phyloP scores from a whole-genome alignment of 2,113 vertebrate genomes.

The Xiphorhynchus elegans region DNA sequence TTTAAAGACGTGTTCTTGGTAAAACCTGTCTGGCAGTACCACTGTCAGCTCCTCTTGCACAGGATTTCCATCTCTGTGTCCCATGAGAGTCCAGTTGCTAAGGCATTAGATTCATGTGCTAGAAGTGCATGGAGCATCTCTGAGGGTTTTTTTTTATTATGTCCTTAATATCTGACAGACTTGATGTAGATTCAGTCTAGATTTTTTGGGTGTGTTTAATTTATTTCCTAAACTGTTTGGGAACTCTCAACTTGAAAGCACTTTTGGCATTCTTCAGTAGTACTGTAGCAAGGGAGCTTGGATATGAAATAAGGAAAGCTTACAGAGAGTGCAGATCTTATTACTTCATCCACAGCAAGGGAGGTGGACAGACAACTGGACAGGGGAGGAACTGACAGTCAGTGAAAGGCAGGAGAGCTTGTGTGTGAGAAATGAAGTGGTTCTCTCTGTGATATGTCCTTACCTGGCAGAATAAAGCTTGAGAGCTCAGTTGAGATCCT shows the following conservation, averaged over 20 bases:
- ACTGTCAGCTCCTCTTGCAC: neutral
- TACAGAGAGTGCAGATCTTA: neutral
- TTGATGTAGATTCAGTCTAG: too few relatives aligned
- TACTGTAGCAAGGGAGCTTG: neutral
- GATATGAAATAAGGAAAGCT: neutral
- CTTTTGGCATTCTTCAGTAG: neutral
- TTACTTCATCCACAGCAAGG: neutral
- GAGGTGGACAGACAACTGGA: too few relatives aligned
- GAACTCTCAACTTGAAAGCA: neutral
- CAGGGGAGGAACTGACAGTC: neutral
- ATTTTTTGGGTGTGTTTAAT: neutral
- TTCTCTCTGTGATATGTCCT: neutral
- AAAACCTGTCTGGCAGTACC: neutral
- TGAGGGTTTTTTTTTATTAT: neutral
- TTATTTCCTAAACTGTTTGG: neutral
- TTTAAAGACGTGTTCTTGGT: neutral
- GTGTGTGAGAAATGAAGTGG: neutral
- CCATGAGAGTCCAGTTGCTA: fast-evolving
- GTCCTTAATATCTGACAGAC: neutral
- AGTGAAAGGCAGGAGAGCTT: neutral
- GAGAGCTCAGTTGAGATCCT: neutral
- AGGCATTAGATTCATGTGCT: fast-evolving
- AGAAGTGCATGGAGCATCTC: too few relatives aligned
- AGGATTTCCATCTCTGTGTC: neutral
- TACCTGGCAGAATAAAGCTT: neutral